Conservation (phyloP, 2,113 vertebrate species). For the Ceyx melanurus region DNA sequence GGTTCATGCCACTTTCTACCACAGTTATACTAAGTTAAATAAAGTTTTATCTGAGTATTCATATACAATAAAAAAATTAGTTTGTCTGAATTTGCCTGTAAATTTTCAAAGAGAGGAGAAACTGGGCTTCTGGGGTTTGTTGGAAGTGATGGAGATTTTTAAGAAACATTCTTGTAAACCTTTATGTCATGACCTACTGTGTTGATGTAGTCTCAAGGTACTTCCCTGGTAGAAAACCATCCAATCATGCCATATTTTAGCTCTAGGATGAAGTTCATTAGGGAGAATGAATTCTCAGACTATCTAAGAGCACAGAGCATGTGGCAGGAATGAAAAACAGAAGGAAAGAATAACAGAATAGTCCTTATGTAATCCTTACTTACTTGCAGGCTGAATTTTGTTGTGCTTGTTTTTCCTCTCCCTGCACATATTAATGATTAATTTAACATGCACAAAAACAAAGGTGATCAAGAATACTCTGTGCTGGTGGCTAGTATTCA, state of each 20-base stretch:
- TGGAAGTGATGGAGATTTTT: background rate
- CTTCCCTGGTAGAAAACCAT: background rate
- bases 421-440: constrained; percentile 20
- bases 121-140: background rate
- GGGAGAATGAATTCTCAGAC: constrained; percentile 23
- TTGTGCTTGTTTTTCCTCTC: background rate
- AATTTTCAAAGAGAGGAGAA: background rate
- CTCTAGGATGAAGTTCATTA: background rate
- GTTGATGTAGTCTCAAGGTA: background rate
- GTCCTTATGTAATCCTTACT: constrained; percentile 6
- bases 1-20: background rate
- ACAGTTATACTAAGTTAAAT: background rate
- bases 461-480: constrained; percentile 43
- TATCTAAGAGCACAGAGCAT: background rate
- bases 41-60: background rate
- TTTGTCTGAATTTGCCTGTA: background rate
- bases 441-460: constrained; percentile 59
- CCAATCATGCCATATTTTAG: constrained; percentile 5
- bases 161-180: background rate
- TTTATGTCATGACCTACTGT: background rate
- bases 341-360: background rate
- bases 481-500: constrained; percentile 38
- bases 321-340: background rate
- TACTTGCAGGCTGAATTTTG: constrained; percentile 40
- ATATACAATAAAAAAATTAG: background rate